These are phyloP conservation scores for Cetoscarus ocellatus DNA, from an alignment of 2,797 vertebrate species.

Conservation along the genomic window DNA sequence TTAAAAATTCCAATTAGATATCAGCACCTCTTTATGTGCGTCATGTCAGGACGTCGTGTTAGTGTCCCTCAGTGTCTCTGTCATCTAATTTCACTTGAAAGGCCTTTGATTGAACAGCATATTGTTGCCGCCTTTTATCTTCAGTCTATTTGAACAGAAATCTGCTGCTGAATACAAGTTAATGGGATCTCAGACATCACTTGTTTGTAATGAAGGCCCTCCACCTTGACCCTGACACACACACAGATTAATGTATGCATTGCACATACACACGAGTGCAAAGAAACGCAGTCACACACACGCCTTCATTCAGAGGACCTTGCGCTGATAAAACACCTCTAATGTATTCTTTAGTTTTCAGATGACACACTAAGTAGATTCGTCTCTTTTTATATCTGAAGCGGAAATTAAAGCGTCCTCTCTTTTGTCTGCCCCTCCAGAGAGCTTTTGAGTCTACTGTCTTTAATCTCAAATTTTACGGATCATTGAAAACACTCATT, in stretches of 20 bases:
- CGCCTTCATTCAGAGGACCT: constrained; percentile 53
- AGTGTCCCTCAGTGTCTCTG: constrained; percentile 58
- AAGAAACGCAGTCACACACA: constrained; percentile 31
- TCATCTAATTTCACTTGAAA: constrained; percentile 82
- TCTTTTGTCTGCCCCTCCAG: constrained; percentile 43
- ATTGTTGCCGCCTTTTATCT: constrained; percentile 84
- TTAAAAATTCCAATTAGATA: constrained; percentile 79
- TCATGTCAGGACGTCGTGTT: constrained; percentile 63
- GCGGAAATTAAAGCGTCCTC: constrained; percentile 82
- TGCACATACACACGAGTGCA: constrained; percentile 42
- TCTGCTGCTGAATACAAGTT: constrained; percentile 78
- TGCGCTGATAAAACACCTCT: constrained; percentile 74
- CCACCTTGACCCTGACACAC: constrained; percentile 65
- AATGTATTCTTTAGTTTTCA: constrained; percentile 86
- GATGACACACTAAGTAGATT: constrained; percentile 72
- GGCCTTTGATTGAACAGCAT: constrained; percentile 82
- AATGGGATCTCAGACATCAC: constrained; percentile 82
- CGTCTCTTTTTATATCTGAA: constrained; percentile 78
- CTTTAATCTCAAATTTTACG: constrained; percentile 86
- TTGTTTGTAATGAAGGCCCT: constrained; percentile 74
- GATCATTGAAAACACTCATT: constrained; percentile 67
- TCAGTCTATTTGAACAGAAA: constrained; percentile 81
- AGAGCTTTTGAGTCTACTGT: constrained; percentile 81
- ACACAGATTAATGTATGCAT: constrained; percentile 36
- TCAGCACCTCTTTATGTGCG: constrained; percentile 77